phyloP scores from a whole-genome alignment of 2,888 invertebrate species.

The Watsonalla cultraria region DNA sequence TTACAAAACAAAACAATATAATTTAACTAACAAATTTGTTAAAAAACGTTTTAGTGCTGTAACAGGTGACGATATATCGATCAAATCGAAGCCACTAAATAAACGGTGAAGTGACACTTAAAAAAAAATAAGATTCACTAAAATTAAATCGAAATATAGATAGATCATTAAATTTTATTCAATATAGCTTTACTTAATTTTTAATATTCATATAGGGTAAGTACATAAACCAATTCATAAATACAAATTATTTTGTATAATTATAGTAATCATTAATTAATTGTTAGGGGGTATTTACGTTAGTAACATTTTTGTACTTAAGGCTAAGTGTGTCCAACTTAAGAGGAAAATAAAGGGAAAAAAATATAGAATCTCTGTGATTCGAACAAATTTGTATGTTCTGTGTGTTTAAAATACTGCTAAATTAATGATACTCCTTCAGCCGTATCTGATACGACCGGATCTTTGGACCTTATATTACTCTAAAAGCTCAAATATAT shows the following conservation, averaged over 20 bases:
- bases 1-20: slow-evolving; percentile 32
- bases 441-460: slow-evolving; percentile 55
- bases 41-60: slow-evolving; percentile 17
- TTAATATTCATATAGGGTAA: slow-evolving; percentile 51
- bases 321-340: slow-evolving; percentile 52
- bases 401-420: slow-evolving; percentile 49
- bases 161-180: slow-evolving; percentile 41
- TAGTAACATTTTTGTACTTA: slow-evolving; percentile 71
- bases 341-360: slow-evolving; percentile 42
- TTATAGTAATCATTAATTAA: slow-evolving; percentile 36
- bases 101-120: slow-evolving; percentile 10
- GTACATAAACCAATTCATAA: slow-evolving; percentile 71
- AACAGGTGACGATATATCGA: background rate
- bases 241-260: slow-evolving; percentile 35
- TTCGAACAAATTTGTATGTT: slow-evolving; percentile 23
- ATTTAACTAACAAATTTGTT: slow-evolving; percentile 16
- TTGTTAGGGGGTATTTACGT: slow-evolving; percentile 54
- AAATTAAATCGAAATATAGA: slow-evolving; percentile 35
- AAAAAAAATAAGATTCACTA: slow-evolving; percentile 44
- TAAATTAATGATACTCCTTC: slow-evolving; percentile 43
- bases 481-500: slow-evolving; percentile 57
- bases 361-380: slow-evolving; percentile 27
- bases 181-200: slow-evolving; percentile 32
- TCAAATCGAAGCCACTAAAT: background rate
- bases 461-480: slow-evolving; percentile 72